Evolutionary conservation across 1,140 invertebrate genomes (phyloP).

Genomic region (Heterodera carotae): DNA sequence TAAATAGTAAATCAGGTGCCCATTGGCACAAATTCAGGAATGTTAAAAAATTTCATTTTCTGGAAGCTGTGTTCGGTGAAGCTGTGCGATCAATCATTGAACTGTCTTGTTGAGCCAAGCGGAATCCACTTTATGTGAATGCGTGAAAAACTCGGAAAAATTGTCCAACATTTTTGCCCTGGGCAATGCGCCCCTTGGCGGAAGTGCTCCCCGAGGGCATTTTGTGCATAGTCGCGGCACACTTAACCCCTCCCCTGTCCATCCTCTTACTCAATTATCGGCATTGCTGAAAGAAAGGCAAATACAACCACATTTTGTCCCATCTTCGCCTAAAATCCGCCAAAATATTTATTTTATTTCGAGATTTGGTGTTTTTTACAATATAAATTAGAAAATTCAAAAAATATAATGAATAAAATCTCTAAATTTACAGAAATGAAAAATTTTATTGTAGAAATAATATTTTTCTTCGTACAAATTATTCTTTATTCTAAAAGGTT

Average conservation of each 20-base stretch:
- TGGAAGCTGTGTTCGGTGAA: too few relatives aligned
- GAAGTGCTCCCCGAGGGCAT: not conserved
- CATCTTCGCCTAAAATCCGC: not conserved
- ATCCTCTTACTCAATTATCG: not conserved
- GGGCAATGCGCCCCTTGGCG: not conserved
- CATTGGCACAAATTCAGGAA: too few relatives aligned
- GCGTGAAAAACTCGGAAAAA: too few relatives aligned
- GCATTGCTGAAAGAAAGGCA: slow-evolving; percentile 1
- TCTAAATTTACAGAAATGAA: not conserved
- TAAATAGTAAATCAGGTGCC: too few relatives aligned
- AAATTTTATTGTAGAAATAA: not conserved
- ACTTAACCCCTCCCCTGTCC: not conserved
- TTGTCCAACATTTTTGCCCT: not conserved
- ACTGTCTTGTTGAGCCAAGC: too few relatives aligned
- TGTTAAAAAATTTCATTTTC: too few relatives aligned
- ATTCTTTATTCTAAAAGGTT: not conserved
- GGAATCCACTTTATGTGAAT: too few relatives aligned
- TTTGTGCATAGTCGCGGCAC: not conserved
- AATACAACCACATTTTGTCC: not conserved
- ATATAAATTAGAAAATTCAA: too few relatives aligned
- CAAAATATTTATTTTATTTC: not conserved
- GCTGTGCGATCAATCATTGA: too few relatives aligned
- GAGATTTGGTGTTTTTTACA: too few relatives aligned
- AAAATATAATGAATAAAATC: not conserved
- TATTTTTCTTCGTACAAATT: not conserved